Evolutionary conservation across 2,113 vertebrate species (phyloP).

Genomic region (Gorilla gorilla): DNA sequence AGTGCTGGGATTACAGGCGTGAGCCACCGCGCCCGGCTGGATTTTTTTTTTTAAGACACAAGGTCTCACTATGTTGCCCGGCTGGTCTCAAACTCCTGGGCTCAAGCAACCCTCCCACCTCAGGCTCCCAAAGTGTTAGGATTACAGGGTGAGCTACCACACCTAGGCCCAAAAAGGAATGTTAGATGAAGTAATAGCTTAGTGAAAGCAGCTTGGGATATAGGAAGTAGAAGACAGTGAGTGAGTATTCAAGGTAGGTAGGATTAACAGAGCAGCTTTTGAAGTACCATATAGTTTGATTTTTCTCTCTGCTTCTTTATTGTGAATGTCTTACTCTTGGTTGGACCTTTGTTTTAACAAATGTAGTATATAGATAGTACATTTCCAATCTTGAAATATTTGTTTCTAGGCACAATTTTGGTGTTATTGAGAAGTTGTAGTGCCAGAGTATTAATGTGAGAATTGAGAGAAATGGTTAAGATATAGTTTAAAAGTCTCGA

Average conservation of each 20-base stretch:
- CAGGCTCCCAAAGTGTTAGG: neutral
- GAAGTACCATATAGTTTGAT: neutral
- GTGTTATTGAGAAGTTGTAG: constrained; percentile 1
- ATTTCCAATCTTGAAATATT: constrained; percentile 4
- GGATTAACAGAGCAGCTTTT: neutral
- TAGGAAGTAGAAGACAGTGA: neutral
- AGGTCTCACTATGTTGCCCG: neutral
- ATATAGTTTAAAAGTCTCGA: neutral
- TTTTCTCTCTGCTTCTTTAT: constrained; percentile 7
- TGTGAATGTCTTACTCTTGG: constrained; percentile 33
- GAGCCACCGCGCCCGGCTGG: too few relatives aligned
- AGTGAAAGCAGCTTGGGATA: constrained; percentile 6
- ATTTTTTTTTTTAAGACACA: neutral
- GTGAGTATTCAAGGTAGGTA: neutral
- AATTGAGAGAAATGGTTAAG: constrained; percentile 41
- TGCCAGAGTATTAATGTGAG: neutral
- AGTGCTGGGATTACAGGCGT: too few relatives aligned
- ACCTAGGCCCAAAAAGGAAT: neutral
- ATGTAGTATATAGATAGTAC: neutral
- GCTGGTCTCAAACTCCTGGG: neutral
- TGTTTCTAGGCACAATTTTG: constrained; percentile 21
- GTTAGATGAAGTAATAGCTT: constrained; percentile 21
- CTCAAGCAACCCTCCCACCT: neutral
- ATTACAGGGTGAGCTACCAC: neutral
- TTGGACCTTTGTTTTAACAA: constrained; percentile 43